A percentile compares a stretch with the other conserved stretches of the same genome.
These are phyloP conservation scores for Sesia bembeciformis DNA, from an alignment of 2,888 invertebrate genomes.

Conservation along the genomic window DNA sequence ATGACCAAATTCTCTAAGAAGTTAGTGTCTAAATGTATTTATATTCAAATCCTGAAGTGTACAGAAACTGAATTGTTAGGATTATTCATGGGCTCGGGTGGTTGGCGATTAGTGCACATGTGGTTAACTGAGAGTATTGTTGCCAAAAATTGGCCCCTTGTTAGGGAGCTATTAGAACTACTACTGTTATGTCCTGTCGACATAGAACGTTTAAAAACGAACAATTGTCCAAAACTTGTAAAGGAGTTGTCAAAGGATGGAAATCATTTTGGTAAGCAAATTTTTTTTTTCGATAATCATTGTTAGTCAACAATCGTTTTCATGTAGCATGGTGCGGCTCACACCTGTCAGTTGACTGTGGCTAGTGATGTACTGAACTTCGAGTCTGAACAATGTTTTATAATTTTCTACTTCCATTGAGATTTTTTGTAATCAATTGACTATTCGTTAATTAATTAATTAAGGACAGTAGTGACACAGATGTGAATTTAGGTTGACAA, in stretches of 20 bases:
- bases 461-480: no score
- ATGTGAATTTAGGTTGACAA: no score
- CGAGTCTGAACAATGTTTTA: no score
- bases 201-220: constrained; percentile 91
- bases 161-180: constrained; percentile 89
- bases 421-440: no score
- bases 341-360: no score
- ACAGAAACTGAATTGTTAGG: constrained; percentile 88
- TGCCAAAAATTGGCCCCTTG: constrained; percentile 89
- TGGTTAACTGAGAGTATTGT: constrained; percentile 93
- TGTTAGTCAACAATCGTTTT: no score
- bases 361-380: no score
- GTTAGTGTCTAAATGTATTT: constrained; percentile 95
- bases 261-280: constrained; percentile 83
- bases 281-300: not conserved
- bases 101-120: constrained; percentile 91
- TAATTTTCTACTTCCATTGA: no score
- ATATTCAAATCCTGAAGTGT: constrained; percentile 91
- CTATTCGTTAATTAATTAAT: no score
- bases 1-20: constrained; percentile 97
- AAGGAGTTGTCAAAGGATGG: constrained; percentile 90
- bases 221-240: constrained; percentile 93
- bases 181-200: constrained; percentile 91
- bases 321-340: no score
- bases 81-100: constrained; percentile 92